Evolutionary conservation across 1,140 invertebrate species (phyloP), one percentile per base, ranked within the genome.

Genomic region (Meloidogyne floridensis): DNA sequence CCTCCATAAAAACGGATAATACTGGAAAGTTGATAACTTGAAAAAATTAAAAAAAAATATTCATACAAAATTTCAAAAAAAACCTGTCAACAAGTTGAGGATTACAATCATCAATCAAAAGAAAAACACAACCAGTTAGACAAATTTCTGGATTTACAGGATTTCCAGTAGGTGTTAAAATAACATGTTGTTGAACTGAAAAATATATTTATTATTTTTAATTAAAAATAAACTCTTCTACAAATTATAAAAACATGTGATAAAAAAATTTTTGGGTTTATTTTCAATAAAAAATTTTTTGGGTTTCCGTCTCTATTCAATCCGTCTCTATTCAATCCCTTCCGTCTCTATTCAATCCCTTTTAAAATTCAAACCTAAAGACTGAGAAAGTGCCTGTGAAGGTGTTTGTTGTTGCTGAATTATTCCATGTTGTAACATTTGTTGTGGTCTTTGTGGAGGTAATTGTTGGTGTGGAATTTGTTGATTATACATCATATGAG

Each of bases 111-210:
- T 82, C 81, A 32, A 82, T 47, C 10, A 82, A 70, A 8, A 82
- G 73, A 75, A 82, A 82, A 8, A 82, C 81, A 73, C 81, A 82
- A n/a, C 81, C 81, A 54, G 81, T 75, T 75, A 82, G 51, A 70
- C 81, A 82, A n/a, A 82, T 82, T 20, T 82, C 81, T 1, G 81
- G 77, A 71, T 72, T 79, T 11, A 79, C 51, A 13, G 77, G 69
- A 51, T 18, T 65, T 65, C 32, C 32, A 32, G n/a, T 7, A 65
- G 59, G 59, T n/a, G 59, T 65, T n/a, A 6, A 18, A 3, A 65
- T 11, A 65, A 65, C 15, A n/a, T 65, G 59, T n/a, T 65, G 59
- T n/a, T 65, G 59, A 11, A 2, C 53, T 54, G 11, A 54, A 11
- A 54, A 54, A 54, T 13, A 53, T 8, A 53, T 4, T 53, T 53